Evolutionary conservation across 2,888 invertebrate species (phyloP).

Genomic region (Tetragonisca angustula): DNA sequence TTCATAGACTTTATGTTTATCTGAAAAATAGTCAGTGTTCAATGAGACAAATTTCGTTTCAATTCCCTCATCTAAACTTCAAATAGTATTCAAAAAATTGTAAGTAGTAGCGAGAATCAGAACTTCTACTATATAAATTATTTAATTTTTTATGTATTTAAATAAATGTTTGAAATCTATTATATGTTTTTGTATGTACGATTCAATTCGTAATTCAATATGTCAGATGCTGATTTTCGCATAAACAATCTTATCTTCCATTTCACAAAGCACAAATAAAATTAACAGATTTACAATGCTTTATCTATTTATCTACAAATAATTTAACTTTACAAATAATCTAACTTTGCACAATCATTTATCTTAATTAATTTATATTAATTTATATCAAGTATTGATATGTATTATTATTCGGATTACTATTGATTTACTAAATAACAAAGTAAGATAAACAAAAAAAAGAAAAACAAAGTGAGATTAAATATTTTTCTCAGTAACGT

Average conservation of each 20-base stretch:
- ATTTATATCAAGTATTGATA: not conserved
- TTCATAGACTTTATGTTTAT: not conserved
- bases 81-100: not conserved
- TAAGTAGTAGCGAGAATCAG: not conserved
- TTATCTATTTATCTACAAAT: no score
- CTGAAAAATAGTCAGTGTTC: not conserved
- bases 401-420: not conserved
- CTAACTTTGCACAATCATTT: not conserved
- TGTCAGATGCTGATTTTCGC: no score
- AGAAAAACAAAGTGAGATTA: no score
- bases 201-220: no score
- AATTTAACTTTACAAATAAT: not conserved
- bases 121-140: not conserved
- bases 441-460: not conserved
- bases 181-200: no score
- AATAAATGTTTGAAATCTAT: not conserved
- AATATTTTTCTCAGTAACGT: not conserved
- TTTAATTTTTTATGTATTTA: not conserved
- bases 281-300: no score
- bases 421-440: not conserved
- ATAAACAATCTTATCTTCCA: no score
- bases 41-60: not conserved
- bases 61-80: not conserved
- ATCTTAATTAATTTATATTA: not conserved
- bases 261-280: no score